Conservation (phyloP, 53 echinoderm and acorn worm genomes). For the Antedon mediterranea region DNA sequence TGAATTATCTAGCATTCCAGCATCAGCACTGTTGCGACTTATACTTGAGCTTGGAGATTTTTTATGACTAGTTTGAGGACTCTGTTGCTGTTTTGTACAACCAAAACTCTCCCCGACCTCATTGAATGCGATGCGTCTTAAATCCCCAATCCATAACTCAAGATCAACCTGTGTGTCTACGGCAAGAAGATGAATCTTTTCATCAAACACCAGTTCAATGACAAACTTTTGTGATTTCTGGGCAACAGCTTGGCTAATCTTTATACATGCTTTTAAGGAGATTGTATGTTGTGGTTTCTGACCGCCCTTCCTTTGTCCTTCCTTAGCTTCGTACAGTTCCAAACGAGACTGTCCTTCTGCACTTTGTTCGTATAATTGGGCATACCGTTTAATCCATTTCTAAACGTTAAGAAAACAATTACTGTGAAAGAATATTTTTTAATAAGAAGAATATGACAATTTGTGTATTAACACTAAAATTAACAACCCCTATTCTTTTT, state of each 20-base stretch:
- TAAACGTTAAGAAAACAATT: no score
- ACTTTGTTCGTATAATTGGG: conserved; percentile 7
- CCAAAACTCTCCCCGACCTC: background rate
- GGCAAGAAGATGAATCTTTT: conserved; percentile 18
- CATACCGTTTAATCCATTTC: conserved; percentile 34
- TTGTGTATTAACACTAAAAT: no score
- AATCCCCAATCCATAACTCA: background rate
- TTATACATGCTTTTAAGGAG: background rate
- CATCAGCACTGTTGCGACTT: background rate
- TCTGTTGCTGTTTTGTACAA: background rate
- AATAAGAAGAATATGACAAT: no score
- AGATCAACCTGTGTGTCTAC: conserved; percentile 25
- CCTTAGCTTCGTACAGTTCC: conserved; percentile 33
- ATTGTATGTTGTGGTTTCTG: conserved; percentile 3
- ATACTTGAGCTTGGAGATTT: background rate
- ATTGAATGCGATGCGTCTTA: background rate
- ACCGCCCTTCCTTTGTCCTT: conserved; percentile 5
- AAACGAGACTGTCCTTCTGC: conserved; percentile 16
- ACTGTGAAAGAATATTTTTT: no score
- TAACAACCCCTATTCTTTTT: no score
- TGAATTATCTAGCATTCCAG: background rate
- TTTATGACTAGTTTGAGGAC: background rate
- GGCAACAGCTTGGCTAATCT: background rate
- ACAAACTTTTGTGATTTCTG: conserved; percentile 9
- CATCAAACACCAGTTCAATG: conserved; percentile 20